A percentile compares a stretch with the other conserved stretches of the same genome.
Conservation (phyloP, 2,888 invertebrate species). For the Argyra leucocephala region DNA sequence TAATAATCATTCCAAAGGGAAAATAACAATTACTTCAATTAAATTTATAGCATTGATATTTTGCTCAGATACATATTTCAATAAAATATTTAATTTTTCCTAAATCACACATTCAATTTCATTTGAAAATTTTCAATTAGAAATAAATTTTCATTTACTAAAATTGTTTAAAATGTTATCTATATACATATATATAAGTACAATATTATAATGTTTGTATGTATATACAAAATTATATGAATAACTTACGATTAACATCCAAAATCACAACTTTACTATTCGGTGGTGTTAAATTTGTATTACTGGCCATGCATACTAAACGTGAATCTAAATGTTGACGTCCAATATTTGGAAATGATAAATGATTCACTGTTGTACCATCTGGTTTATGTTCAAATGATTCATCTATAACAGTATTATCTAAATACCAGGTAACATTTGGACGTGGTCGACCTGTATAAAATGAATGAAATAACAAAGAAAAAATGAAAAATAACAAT, state of each 20-base stretch:
- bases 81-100: too few species aligned
- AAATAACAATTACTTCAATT: too few species aligned
- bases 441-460: slow-evolving; percentile 64
- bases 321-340: slow-evolving; percentile 73
- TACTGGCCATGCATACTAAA: slow-evolving; percentile 78
- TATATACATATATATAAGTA: too few species aligned
- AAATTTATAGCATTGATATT: too few species aligned
- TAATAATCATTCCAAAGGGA: too few species aligned
- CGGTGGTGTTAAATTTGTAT: slow-evolving; percentile 72
- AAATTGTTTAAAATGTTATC: too few species aligned
- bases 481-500: background rate
- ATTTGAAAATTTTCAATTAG: too few species aligned
- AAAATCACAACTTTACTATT: slow-evolving; percentile 68
- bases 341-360: slow-evolving; percentile 69
- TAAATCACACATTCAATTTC: too few species aligned
- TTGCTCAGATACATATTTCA: too few species aligned
- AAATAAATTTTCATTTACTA: too few species aligned
- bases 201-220: too few species aligned
- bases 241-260: slow-evolving; percentile 74
- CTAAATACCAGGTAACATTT: slow-evolving; percentile 73
- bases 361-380: slow-evolving; percentile 66
- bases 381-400: slow-evolving; percentile 62
- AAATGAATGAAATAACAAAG: slow-evolving; percentile 14
- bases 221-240: background rate
- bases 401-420: slow-evolving; percentile 75